Conservation (phyloP, 2,888 invertebrate genomes). For the Cacoxenus indagator region DNA sequence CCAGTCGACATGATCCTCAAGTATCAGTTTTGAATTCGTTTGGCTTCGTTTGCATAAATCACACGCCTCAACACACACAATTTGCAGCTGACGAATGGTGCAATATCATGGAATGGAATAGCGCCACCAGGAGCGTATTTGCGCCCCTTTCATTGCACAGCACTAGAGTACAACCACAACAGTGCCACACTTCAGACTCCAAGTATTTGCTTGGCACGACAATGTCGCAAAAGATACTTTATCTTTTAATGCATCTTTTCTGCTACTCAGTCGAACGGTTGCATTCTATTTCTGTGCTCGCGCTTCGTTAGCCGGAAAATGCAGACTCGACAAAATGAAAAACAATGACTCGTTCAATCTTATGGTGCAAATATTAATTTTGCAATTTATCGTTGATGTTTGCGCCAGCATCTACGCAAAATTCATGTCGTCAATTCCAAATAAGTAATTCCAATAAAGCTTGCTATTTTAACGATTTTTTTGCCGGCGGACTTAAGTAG, state of each 20-base stretch:
- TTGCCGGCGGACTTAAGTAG: too few relatives aligned
- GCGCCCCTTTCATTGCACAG: neutral
- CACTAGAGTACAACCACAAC: too few relatives aligned
- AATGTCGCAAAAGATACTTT: neutral
- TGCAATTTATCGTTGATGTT: too few relatives aligned
- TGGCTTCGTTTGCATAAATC: conserved; percentile 51
- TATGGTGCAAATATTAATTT: too few relatives aligned
- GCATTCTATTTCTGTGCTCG: neutral
- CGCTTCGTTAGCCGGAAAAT: too few relatives aligned
- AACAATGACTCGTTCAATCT: too few relatives aligned
- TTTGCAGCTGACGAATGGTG: neutral
- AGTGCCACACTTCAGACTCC: neutral
- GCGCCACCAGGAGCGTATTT: neutral
- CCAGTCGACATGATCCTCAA: conserved; percentile 3
- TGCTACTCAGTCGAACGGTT: neutral
- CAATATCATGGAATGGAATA: neutral
- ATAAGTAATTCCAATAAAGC: too few relatives aligned
- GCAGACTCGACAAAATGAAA: too few relatives aligned
- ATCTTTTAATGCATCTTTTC: neutral
- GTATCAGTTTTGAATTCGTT: conserved; percentile 24
- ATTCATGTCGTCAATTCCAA: too few relatives aligned
- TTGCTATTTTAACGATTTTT: too few relatives aligned
- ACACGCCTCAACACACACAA: conserved; percentile 39
- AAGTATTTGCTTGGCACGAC: neutral
- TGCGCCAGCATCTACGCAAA: too few relatives aligned